phyloP scores from a whole-genome alignment of 2,113 vertebrate genomes.

The Onychostoma macrolepis region DNA sequence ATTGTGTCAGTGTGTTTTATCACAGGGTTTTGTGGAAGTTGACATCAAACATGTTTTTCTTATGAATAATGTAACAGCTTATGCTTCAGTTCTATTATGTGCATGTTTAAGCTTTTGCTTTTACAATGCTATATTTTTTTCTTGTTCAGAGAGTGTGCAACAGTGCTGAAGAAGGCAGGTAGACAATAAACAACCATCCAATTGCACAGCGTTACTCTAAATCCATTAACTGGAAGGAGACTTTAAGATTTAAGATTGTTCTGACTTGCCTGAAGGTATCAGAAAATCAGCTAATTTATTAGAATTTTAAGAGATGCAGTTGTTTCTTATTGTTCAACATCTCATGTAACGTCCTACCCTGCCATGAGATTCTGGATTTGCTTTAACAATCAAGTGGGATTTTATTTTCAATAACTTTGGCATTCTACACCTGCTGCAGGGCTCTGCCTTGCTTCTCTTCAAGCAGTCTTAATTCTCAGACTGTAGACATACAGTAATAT shows the following conservation, averaged over 20 bases:
- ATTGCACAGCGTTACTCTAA: neutral
- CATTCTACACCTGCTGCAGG: constrained; percentile 33
- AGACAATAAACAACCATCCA: neutral
- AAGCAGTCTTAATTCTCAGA: constrained; percentile 16
- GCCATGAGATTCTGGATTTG: constrained; percentile 59
- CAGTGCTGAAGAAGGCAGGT: neutral
- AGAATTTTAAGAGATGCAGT: neutral
- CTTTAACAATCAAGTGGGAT: constrained; percentile 65
- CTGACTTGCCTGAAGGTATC: neutral
- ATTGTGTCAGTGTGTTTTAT: neutral
- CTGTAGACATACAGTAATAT: neutral
- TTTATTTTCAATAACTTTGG: constrained; percentile 58
- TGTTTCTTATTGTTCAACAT: constrained; percentile 17
- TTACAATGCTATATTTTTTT: neutral
- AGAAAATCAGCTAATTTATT: neutral
- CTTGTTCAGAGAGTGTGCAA: neutral
- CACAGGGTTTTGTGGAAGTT: neutral
- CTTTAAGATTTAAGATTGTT: neutral
- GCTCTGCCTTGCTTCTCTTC: neutral
- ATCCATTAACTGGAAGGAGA: neutral
- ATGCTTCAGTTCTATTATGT: neutral
- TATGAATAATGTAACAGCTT: neutral
- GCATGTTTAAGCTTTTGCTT: neutral
- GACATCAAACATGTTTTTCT: neutral
- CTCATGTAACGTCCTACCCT: constrained; percentile 44